Evolutionary conservation across 2,797 vertebrate genomes (phyloP).

Genomic region (Paratrypauchen microcephalus): DNA sequence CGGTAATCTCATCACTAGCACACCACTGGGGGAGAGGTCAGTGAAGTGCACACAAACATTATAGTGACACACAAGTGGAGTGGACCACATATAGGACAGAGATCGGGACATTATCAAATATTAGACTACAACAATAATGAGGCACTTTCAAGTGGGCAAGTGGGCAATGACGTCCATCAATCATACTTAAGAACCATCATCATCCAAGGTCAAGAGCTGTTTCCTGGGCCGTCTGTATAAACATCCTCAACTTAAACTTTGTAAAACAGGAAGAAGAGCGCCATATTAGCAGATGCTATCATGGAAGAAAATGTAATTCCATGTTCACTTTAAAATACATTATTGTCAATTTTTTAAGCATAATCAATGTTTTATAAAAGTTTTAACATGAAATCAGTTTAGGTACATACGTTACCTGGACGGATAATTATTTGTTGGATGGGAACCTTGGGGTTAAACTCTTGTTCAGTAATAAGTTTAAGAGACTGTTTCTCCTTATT

Average conservation of each 20-base stretch:
- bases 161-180: conserved; percentile 69
- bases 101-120: conserved; percentile 47
- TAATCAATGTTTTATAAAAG: background rate
- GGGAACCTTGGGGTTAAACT: background rate
- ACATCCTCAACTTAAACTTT: background rate
- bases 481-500: background rate
- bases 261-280: background rate
- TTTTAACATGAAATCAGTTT: background rate
- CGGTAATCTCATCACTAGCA: conserved; percentile 72
- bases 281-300: background rate
- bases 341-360: background rate
- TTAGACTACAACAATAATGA: conserved; percentile 57
- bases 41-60: conserved; percentile 1
- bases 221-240: conserved; percentile 20
- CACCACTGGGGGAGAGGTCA: conserved; percentile 65
- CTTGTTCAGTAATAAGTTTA: background rate
- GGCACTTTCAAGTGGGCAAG: conserved; percentile 48
- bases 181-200: conserved; percentile 76
- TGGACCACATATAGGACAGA: conserved; percentile 13
- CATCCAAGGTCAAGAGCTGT: conserved; percentile 64
- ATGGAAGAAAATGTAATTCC: background rate
- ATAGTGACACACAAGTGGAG: conserved; percentile 29
- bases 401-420: too few species aligned
- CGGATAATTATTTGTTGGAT: background rate
- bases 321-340: conserved; percentile 2